Percentiles rank a stretch among this genome's conserved stretches.
These are phyloP conservation scores for Rhagoletis pomonella DNA, from an alignment of 1,140 invertebrate genomes.

Conservation along the genomic window DNA sequence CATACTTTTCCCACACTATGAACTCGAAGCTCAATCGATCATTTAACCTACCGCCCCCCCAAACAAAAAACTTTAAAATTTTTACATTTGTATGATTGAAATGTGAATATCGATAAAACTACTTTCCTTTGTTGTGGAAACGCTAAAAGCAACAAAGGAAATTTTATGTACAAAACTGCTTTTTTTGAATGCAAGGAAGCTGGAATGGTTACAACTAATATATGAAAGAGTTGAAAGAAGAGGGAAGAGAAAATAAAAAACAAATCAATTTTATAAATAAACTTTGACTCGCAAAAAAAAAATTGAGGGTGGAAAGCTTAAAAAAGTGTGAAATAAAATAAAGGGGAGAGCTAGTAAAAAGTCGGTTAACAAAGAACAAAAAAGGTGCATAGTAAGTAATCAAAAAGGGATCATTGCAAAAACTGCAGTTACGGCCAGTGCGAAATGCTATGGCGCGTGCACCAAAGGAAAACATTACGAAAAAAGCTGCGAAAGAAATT, in stretches of 20 bases:
- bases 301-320: not conserved
- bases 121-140: not conserved
- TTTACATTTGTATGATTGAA: not conserved
- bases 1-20: too few species aligned
- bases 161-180: not conserved
- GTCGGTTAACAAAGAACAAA: not conserved
- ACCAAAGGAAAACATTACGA: not conserved
- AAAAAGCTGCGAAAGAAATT: not conserved
- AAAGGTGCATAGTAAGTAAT: not conserved
- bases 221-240: not conserved
- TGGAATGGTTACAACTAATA: not conserved
- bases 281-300: not conserved
- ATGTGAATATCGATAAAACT: not conserved
- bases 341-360: too few species aligned
- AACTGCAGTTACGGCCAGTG: not conserved
- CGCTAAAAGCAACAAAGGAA: not conserved
- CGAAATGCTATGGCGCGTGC: not conserved
- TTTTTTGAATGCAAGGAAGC: not conserved
- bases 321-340: too few species aligned
- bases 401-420: not conserved
- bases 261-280: constrained; percentile 1
- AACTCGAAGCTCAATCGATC: not conserved
- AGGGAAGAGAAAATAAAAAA: not conserved
- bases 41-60: not conserved
- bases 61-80: not conserved